Conservation (phyloP, 2,888 invertebrate species). For the Ophion ventricosus region DNA sequence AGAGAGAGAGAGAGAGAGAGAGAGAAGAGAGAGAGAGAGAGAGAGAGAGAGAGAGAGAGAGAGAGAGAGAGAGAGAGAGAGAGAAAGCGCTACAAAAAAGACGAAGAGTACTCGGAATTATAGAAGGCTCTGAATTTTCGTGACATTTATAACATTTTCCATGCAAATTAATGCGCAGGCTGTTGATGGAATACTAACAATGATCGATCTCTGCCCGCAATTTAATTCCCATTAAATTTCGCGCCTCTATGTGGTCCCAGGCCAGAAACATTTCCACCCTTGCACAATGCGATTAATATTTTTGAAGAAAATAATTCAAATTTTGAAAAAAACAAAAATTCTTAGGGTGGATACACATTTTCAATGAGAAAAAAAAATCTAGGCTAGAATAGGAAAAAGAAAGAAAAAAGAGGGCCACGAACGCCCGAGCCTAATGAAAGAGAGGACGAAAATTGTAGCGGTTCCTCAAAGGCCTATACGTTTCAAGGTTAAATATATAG, state of each 20-base stretch:
- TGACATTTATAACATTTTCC: constrained; percentile 4
- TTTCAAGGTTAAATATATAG: constrained; percentile 35
- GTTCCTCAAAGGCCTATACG: not conserved
- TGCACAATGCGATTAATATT: no score
- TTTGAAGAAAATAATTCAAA: no score
- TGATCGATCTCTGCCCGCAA: not conserved
- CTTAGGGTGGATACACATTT: no score
- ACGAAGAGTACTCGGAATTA: not conserved
- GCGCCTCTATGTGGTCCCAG: not conserved
- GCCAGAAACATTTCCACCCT: no score
- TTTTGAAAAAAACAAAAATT: no score
- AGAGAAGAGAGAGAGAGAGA: not conserved
- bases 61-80: constrained; percentile 16
- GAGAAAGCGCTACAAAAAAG: constrained; percentile 2
- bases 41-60: not conserved
- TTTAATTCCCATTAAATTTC: constrained; percentile 22
- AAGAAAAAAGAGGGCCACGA: constrained; percentile 1
- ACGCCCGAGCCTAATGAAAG: constrained; percentile 6
- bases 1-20: no score
- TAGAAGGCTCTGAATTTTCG: not conserved
- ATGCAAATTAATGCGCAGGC: constrained; percentile 29
- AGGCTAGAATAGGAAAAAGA: not conserved
- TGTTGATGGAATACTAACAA: constrained; percentile 14
- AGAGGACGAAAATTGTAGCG: constrained; percentile 19
- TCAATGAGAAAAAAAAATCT: not conserved